Conservation (phyloP, 1,140 invertebrate species). For the Augochlora pura region DNA sequence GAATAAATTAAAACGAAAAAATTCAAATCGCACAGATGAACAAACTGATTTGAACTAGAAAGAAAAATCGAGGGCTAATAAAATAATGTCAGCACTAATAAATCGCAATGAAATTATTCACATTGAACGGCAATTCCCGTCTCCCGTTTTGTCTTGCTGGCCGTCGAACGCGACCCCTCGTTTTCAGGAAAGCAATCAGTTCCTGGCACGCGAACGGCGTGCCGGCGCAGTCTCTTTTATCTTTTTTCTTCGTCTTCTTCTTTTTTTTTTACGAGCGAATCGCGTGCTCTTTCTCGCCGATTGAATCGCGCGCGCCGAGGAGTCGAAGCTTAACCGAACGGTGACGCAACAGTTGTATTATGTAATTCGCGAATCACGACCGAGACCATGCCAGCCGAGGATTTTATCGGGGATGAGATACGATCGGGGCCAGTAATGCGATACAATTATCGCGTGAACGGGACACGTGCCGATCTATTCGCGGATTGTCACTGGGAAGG, state of each 20-base stretch:
- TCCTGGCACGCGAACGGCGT: conserved; percentile 3
- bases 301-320: background rate
- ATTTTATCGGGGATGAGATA: conserved; percentile 16
- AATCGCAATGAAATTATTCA: background rate
- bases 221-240: background rate
- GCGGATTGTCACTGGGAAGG: too few species aligned
- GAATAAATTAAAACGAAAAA: too few species aligned
- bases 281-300: background rate
- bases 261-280: background rate
- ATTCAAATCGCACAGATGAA: too few species aligned
- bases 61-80: too few species aligned
- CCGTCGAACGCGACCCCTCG: background rate
- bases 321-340: conserved; percentile 8
- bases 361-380: conserved; percentile 29
- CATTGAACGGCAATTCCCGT: too few species aligned
- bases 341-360: conserved; percentile 28
- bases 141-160: background rate
- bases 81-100: too few species aligned
- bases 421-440: background rate
- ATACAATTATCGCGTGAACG: background rate
- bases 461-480: too few species aligned
- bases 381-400: background rate
- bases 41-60: too few species aligned
- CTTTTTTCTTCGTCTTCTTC: background rate
- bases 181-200: conserved; percentile 25